Conservation (phyloP, 2,113 vertebrate species). For the Ptyas mucosa region DNA sequence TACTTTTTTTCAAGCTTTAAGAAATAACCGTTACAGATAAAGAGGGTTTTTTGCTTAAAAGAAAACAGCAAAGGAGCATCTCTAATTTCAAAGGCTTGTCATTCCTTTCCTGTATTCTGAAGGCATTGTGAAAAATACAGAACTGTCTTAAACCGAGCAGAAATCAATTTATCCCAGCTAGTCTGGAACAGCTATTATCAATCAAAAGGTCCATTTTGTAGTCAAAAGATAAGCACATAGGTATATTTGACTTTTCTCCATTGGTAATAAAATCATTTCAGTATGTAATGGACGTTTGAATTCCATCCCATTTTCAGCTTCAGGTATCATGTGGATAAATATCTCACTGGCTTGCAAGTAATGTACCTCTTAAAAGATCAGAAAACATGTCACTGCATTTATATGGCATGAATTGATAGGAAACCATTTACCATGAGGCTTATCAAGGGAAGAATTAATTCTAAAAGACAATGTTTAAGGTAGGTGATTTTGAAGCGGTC, state of each 20-base stretch:
- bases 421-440: background rate
- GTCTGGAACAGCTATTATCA: constrained; percentile 49
- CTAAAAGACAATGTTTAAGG: background rate
- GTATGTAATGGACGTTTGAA: constrained; percentile 21
- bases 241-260: constrained; percentile 45
- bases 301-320: background rate
- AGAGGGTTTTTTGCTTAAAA: background rate
- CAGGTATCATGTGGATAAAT: background rate
- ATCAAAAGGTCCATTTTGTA: constrained; percentile 56
- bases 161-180: constrained; percentile 49
- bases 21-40: constrained; percentile 25
- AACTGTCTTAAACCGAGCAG: constrained; percentile 37
- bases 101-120: constrained; percentile 26
- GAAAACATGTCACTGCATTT: constrained; percentile 3
- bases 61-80: background rate
- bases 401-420: background rate
- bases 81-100: constrained; percentile 36
- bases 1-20: constrained; percentile 21
- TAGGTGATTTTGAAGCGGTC: background rate
- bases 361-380: background rate
- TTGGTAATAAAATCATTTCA: constrained; percentile 41
- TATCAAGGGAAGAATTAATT: background rate
- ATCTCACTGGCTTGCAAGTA: background rate
- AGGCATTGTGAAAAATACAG: constrained; percentile 56
- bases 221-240: constrained; percentile 46